Evolutionary conservation across 30 jellyfish, hydroid and myxozoan genomes (phyloP).

Genomic region (Hydractinia echinata): DNA sequence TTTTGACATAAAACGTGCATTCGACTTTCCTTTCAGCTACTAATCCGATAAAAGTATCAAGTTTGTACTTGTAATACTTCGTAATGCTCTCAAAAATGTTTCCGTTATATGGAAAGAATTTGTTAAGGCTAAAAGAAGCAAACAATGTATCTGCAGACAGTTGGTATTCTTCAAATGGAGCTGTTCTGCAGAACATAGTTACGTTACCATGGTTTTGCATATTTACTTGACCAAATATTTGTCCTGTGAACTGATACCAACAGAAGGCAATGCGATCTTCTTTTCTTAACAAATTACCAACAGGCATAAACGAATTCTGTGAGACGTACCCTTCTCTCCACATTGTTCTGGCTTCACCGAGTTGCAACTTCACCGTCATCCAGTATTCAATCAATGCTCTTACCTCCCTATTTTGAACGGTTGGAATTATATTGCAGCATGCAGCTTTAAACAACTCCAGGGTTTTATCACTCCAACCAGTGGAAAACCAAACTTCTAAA

Average conservation of each 20-base stretch:
- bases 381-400: background rate
- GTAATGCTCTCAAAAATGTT: background rate
- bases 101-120: background rate
- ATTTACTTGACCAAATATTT: background rate
- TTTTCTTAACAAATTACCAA: background rate
- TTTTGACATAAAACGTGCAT: background rate
- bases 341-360: background rate
- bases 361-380: background rate
- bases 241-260: constrained; percentile 12
- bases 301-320: background rate
- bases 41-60: background rate
- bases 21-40: background rate
- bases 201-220: constrained; percentile 11
- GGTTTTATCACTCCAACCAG: constrained; percentile 14
- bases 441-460: background rate
- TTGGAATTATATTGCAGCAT: background rate
- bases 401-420: background rate
- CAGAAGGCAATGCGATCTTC: constrained; percentile 9
- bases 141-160: background rate
- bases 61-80: background rate
- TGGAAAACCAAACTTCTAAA: constrained; percentile 11
- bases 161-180: background rate
- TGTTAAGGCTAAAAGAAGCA: background rate
- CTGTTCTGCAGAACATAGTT: constrained; percentile 3
- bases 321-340: background rate